Base-by-base conservation (phyloP, 1,140 invertebrate genomes). In the Cyclargus thomasi region DNA sequence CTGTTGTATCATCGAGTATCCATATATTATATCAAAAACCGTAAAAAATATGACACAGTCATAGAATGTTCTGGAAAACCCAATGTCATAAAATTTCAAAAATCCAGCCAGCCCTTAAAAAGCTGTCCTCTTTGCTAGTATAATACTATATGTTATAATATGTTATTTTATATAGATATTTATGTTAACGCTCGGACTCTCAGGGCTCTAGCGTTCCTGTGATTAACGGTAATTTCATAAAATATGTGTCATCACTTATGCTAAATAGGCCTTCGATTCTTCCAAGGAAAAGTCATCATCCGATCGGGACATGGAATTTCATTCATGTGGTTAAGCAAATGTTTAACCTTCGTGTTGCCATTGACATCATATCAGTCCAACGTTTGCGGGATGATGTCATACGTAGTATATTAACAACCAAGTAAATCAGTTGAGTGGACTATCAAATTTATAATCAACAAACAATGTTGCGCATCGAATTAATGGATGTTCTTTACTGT, bases 351-450 rank as follows among this genome's bases (percentile, higher is more conserved):
- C 63, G 39, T 64, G 68, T 73, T 69, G 68, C 65, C 70, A 69
- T 77, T 75, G 75, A 74, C 53, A 65, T 70, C 63, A 74, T 65
- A 62, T 20, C 8, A 39, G 47, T 16, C 5, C n/a, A 53, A 0
- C 64, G 62, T 66, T 70, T 62, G 53, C 21, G 18, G 20, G 67
- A 65, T 85, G 83, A 83, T 82, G 80, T 84, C 83, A 86, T 70
- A 62, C 53, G 74, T 79, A 82, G 77, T 87, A 85, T 81, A 83
- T 87, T 81, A 85, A 76, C 81, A 77, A 77, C 17, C 75, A 67
- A 75, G 70, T 74, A 70, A 74, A 71, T 68, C 67, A 76, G 73
- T 72, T 72, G 78, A 74, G 65, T 63, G 63, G 64, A 66, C 72
- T 74, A 76, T 71, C 65, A 71, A 65, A 70, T 72, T 71, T 67